Percentiles rank a stretch among this genome's conserved stretches.
Evolutionary conservation across 1,140 invertebrate species (phyloP).

Genomic region (Spodoptera frugiperda): DNA sequence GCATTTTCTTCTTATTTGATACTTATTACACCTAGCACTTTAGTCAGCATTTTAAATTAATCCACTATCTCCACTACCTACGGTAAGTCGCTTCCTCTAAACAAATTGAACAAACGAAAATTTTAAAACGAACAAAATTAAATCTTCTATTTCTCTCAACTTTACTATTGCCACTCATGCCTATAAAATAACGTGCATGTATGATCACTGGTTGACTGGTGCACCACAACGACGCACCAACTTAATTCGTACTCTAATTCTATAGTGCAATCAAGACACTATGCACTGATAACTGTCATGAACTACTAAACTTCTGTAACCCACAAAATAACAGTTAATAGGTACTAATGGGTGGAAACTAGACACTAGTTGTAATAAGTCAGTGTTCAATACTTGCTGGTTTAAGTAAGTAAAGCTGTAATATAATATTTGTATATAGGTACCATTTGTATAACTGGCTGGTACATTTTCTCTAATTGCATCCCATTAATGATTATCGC

Average conservation of each 20-base stretch:
- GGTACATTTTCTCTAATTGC: constrained; percentile 3
- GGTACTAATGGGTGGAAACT: too few relatives aligned
- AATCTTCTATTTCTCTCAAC: neutral
- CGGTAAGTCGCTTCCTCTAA: neutral
- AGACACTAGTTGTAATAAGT: neutral
- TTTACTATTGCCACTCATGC: neutral
- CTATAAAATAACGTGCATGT: constrained; percentile 1
- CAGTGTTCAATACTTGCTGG: neutral
- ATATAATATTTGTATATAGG: neutral
- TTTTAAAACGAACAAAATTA: neutral
- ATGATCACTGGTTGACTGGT: too few relatives aligned
- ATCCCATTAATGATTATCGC: neutral
- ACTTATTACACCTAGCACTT: neutral
- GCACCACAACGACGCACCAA: too few relatives aligned
- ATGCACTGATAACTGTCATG: too few relatives aligned
- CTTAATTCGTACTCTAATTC: too few relatives aligned
- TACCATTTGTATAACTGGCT: neutral
- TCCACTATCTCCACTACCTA: too few relatives aligned
- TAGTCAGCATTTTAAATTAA: too few relatives aligned
- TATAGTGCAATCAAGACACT: too few relatives aligned
- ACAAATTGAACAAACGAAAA: neutral
- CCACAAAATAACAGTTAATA: too few relatives aligned
- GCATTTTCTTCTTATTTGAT: constrained; percentile 12
- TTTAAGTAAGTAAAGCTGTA: constrained; percentile 2
- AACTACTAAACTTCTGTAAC: too few relatives aligned